Base-by-base conservation (phyloP, 1,140 invertebrate genomes). In the Halyomorpha halys region DNA sequence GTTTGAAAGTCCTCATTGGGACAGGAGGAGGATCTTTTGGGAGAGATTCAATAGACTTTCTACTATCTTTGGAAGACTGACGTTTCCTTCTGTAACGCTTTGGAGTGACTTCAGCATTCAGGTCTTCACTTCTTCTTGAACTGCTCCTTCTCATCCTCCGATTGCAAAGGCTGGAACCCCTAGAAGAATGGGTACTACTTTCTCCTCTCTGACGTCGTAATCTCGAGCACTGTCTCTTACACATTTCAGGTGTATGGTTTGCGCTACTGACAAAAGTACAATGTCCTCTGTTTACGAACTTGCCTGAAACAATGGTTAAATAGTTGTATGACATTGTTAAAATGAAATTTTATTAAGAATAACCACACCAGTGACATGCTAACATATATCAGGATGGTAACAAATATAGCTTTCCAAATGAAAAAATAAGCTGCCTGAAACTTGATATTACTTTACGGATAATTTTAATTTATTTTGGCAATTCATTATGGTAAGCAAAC, bases 271-370 rank as follows among this genome's bases (percentile, higher is more conserved):
- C 59, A 59, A 56, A 65, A 19, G 56, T 65, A 49, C 69, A 69
- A 45, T 69, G 69, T 5, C 69, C 69, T 45, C 59, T 66, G 45
- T 68, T 68, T 25, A 65, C 11, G 34, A 60, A 51, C 47, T 69
- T 69, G 23, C 67, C 69, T 70, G 66, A 15, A 56, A 56, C 19
- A 56, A 5, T 23, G 27, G 27, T 23, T 5, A 56, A 56, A 16
- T 27, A 56, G 18, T 21, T 3, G 14, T 23, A 56, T 11, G 18
- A 21, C 14, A 49, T 11, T 6, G 34, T 39, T 13, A 11, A 39
- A 39, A 39, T 13, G 34, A 39, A 39, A 39, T 39, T 3, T 39
- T 13, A 11, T 39, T 8, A 39, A 11, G 11, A 39, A 39, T 39
- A 1, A 39, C 5, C 34, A 39, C 34, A 39, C 6, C 5, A 13